Evolutionary conservation across 2,888 invertebrate species (phyloP).

Genomic region (Agonopterix heracliana): DNA sequence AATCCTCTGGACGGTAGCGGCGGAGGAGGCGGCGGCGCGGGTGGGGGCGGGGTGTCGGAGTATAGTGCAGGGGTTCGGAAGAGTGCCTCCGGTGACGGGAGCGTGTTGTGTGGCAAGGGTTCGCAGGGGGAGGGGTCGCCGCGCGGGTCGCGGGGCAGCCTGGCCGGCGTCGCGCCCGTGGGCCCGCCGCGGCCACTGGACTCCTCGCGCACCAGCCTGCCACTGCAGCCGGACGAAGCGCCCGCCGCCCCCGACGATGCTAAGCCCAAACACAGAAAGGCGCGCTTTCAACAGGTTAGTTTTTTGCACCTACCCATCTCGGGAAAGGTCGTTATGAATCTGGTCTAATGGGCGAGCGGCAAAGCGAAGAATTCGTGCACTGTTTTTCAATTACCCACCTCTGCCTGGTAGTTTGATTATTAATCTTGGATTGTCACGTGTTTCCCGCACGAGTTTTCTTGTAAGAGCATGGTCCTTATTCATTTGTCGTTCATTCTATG

Average conservation of each 20-base stretch:
- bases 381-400: background rate
- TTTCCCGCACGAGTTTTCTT: background rate
- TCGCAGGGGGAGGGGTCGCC: conserved; percentile 75
- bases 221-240: conserved; percentile 54
- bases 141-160: conserved; percentile 32
- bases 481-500: no score
- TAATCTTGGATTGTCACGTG: background rate
- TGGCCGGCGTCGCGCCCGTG: conserved; percentile 17
- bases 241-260: conserved; percentile 63
- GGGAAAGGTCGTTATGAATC: background rate
- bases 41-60: conserved; percentile 44
- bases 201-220: conserved; percentile 62
- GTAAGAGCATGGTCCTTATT: background rate
- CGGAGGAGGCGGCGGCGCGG: conserved; percentile 45
- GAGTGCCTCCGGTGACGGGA: conserved; percentile 86
- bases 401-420: background rate
- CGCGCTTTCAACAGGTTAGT: conserved; percentile 88
- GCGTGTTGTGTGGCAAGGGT: conserved; percentile 78
- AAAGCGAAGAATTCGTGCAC: background rate
- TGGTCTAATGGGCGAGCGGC: conserved; percentile 3
- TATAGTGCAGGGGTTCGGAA: conserved; percentile 82
- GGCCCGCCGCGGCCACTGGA: conserved; percentile 36
- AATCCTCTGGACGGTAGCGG: conserved; percentile 87
- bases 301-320: conserved; percentile 5
- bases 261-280: conserved; percentile 88